Base-by-base conservation (phyloP, 2,888 invertebrate genomes). In the Plagodis pulveraria region DNA sequence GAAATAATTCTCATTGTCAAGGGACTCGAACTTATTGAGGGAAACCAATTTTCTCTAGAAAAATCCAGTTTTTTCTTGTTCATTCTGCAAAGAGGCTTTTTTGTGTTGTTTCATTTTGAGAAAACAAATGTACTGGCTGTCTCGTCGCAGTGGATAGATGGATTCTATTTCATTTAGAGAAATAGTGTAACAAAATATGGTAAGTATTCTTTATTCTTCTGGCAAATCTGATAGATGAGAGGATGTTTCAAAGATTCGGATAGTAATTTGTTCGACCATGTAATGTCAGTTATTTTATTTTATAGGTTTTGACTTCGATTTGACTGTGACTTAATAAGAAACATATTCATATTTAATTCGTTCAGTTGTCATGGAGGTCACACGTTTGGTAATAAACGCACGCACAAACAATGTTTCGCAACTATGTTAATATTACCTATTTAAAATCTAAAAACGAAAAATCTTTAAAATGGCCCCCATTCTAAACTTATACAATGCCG, bases 1-100 rank as follows among this genome's bases (percentile, higher is more conserved):
- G 74, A 77, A 80, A 85, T 85, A 87, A 87, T 87, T 86, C 83
- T 75, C 76, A 87, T 84, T 86, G 87, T 85, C 87, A 74, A 75
- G 86, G 83, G 86, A 84, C 77, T 80, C 75, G 69, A 77, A 83
- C 80, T 86, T 86, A 86, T 87, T 83, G 86, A 81, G 78, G 78
- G 81, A 83, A 83, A 80, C 83, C 85, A 85, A 85, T 85, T 84
- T 84, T 71, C 76, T 76, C 72, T 73, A 74, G 73, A 75, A 72
- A 74, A 74, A 78, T 74, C 75, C 77, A 75, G 74, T 74, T 76
- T 83, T 80, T 79, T 75, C 46, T 65, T 59, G 62, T 62, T 67
- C 65, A 61, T 69, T 68, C 64, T 59, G 64, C 51, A 55, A 52
- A 60, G 58, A 59, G 61, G 65, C 33, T 62, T 42, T 60, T 61